Evolutionary conservation across 2,797 vertebrate species (phyloP), one percentile per base, ranked within the genome.

Genomic region (Anolis apletophallus): DNA sequence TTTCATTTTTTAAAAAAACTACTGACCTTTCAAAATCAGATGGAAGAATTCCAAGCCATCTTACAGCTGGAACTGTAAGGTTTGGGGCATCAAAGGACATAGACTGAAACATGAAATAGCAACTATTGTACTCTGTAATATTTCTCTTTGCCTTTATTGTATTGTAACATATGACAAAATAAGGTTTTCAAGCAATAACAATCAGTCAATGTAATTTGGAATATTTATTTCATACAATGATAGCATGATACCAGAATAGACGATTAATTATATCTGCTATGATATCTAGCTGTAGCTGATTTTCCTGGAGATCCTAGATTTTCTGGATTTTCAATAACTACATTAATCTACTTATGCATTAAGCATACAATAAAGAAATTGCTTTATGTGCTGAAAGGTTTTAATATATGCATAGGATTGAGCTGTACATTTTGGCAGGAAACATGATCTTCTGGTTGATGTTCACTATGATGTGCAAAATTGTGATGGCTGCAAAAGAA

Each of bases 31-130:
- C 81, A 87, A 99, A 96, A 94, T 99, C 99, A 91, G 99, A 99
- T 92, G 99, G 99, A 94, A 99, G 98, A 93, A 99, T 97, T 94
- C 99, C 99, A 91, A 99, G 97, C 99, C 99, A 99, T 96, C 97
- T 97, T 93, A 98, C 93, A 78, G 97, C 97, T 67, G 99, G 98
- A 93, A 99, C 98, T 0, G 98, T 98, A 96, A 99, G 98, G 90
- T 96, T 98, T 93, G 96, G 97, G 86, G 98, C 98, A 95, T 99
- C 98, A 94, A 99, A 99, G 84, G 98, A 98, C 99, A 99, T 99
- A 26, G 98, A 97, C 99, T 99, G 88, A 90, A 96, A 96, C 1
- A 75, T 85, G 81, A 91, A 93, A 91, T 34, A 29, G 68, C 61
- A 91, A 1, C 19, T 79, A 0, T 79, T 86, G 68, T 52, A 83